phyloP scores from a whole-genome alignment of 1,140 invertebrate genomes.

The Trachymyrmex cornetzi region DNA sequence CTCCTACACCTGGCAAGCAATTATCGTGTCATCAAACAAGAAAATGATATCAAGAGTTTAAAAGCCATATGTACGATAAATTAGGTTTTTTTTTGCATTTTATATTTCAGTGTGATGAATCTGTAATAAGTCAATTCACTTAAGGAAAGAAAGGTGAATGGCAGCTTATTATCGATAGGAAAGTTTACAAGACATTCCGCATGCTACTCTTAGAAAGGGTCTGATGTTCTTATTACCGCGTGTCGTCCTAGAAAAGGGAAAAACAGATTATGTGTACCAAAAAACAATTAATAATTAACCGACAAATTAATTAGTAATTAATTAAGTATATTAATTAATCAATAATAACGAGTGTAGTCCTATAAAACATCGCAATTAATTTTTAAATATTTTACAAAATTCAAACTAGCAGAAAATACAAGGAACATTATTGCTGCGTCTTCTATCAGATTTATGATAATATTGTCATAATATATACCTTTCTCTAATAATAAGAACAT shows the following conservation, averaged over 20 bases:
- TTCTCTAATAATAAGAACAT: background rate
- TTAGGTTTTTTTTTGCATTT: background rate
- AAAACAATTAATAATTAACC: background rate
- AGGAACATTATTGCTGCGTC: background rate
- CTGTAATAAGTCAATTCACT: background rate
- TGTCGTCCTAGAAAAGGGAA: no score
- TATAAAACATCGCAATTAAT: background rate
- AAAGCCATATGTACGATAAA: background rate
- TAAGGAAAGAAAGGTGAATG: no score
- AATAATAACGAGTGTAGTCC: background rate
- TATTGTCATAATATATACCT: background rate
- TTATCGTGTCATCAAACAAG: constrained; percentile 36
- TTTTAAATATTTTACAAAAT: background rate
- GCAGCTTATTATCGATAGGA: no score
- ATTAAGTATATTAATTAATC: background rate
- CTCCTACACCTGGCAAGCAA: constrained; percentile 78
- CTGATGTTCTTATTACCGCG: no score
- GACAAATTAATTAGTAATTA: constrained; percentile 5
- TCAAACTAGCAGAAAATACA: background rate
- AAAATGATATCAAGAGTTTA: constrained; percentile 32
- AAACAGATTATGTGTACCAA: no score
- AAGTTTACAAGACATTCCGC: background rate
- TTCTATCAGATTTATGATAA: background rate
- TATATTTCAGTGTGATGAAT: background rate
- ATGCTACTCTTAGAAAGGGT: no score